Conservation (phyloP, 2,113 vertebrate genomes). For the Xenotilapia caudafasciata region DNA sequence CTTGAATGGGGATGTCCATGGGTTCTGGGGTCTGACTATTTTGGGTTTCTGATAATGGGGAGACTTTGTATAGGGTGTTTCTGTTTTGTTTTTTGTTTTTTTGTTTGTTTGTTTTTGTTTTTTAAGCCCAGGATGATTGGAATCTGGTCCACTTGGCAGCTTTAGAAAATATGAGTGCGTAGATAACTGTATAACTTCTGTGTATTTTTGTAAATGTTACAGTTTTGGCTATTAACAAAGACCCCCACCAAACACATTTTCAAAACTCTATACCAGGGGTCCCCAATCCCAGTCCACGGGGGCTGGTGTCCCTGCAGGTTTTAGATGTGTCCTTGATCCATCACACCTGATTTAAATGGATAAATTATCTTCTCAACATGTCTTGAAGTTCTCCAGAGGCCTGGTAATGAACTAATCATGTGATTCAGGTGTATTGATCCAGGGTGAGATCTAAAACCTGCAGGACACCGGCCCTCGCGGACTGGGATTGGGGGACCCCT, state of each 20-base stretch:
- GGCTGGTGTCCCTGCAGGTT: no score
- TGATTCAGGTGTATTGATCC: no score
- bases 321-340: no score
- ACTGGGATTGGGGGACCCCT: no score
- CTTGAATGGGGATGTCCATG: not conserved
- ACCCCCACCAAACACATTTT: not conserved
- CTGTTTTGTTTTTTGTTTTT: fast-evolving
- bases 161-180: not conserved
- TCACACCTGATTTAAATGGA: no score
- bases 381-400: no score
- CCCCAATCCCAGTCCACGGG: no score
- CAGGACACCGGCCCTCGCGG: no score
- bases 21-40: not conserved
- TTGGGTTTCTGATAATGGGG: not conserved
- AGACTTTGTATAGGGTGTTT: not conserved
- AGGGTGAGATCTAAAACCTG: no score
- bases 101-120: no score
- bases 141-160: not conserved
- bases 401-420: no score
- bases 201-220: not conserved
- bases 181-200: not conserved
- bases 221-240: not conserved
- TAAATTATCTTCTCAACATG: no score
- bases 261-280: not conserved
- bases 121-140: fast-evolving